Evolutionary conservation across 2,888 invertebrate genomes (phyloP).

Genomic region (Lottia gigantea): DNA sequence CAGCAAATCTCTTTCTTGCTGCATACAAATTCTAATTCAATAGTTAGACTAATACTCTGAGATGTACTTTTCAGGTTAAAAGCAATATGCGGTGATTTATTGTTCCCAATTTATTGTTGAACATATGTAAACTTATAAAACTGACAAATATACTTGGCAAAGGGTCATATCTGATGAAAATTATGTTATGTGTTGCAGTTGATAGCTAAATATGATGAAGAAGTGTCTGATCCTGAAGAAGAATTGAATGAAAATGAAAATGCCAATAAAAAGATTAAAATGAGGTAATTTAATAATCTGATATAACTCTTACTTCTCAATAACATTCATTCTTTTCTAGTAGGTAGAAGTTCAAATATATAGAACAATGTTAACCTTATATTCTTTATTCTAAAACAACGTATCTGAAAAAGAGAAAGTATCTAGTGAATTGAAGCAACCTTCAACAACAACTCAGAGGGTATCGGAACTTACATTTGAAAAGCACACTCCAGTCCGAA

Average conservation of each 20-base stretch:
- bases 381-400: background rate
- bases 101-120: no score
- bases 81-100: no score
- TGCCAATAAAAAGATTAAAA: slow-evolving; percentile 46
- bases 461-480: no score
- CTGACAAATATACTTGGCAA: no score
- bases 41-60: background rate
- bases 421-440: no score
- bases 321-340: background rate
- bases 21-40: no score
- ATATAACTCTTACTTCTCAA: background rate
- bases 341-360: background rate
- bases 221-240: slow-evolving; percentile 56
- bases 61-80: no score
- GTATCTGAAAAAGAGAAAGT: no score
- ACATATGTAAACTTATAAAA: no score
- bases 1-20: background rate
- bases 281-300: slow-evolving; percentile 37
- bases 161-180: no score
- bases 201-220: slow-evolving; percentile 51
- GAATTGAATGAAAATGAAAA: slow-evolving; percentile 43
- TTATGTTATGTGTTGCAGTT: slow-evolving; percentile 32
- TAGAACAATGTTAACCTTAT: background rate
- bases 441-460: no score
- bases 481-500: no score